Conservation (phyloP, 2,888 invertebrate species). For the Saturnia pavonia region DNA sequence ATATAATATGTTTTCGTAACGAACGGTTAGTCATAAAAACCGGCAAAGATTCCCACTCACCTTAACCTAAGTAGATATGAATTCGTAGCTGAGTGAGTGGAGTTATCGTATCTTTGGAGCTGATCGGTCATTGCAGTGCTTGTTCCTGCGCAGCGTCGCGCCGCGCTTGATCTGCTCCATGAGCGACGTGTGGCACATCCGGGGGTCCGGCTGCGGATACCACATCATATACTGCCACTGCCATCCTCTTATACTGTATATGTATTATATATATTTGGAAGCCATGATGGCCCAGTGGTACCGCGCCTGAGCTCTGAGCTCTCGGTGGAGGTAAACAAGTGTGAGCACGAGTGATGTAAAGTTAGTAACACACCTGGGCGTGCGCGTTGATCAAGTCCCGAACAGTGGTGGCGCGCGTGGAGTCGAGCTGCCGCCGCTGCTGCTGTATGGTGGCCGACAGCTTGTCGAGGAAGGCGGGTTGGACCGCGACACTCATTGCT, state of each 20-base stretch:
- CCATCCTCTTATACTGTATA: too few species aligned
- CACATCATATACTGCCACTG: constrained; percentile 25
- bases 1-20: too few species aligned
- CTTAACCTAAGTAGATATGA: not conserved
- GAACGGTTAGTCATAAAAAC: not conserved
- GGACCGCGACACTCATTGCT: constrained; percentile 44
- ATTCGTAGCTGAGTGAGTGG: not conserved
- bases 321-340: too few species aligned
- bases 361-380: constrained; percentile 71
- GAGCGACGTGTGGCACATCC: constrained; percentile 91
- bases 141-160: constrained; percentile 90
- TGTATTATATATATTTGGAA: too few species aligned
- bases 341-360: too few species aligned
- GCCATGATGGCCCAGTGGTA: too few species aligned
- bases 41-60: not conserved
- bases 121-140: constrained; percentile 90
- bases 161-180: constrained; percentile 97
- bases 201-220: constrained; percentile 85
- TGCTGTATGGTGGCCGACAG: constrained; percentile 88
- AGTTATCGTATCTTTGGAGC: constrained; percentile 91
- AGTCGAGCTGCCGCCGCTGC: constrained; percentile 76
- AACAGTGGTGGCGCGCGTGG: constrained; percentile 83
- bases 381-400: constrained; percentile 88
- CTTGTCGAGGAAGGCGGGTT: constrained; percentile 87
- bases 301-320: too few species aligned